Base-by-base conservation (phyloP, 2,888 invertebrate genomes). In the Leptinotarsa rubiginosa region DNA sequence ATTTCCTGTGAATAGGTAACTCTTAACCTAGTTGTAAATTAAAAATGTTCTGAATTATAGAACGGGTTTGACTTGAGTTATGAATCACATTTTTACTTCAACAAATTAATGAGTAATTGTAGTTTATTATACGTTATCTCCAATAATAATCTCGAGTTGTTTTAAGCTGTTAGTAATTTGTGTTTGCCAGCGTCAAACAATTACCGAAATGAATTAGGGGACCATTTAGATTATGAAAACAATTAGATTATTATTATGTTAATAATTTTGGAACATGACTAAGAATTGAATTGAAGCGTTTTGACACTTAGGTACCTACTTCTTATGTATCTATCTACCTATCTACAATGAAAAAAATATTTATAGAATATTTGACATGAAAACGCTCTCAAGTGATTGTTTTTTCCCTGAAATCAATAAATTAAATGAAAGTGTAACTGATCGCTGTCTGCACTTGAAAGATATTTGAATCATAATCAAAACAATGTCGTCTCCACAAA, bases 1-100 rank as follows among this genome's bases (percentile, higher is more conserved):
- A 74, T 73, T 74, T 76, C 76, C 76, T 76, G 71, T 69, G 74
- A 25, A 31, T 73, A 69, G 73, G 73, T 73, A 72, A 72, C 69
- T 67, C 62, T 72, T 72, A 72, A 72, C 75, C 72, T 62, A 72
- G 72, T 75, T 75, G 72, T 75, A 75, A 75, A 75, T 70, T 56
- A 72, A 52, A 41, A 69, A 59, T 74, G 64, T 70, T 41, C 59
- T 70, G 65, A 66, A 47, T 56, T 73, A 16, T 31, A 18, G 67
- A 70, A 74, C 70, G 64, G 64, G 67, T 74, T 70, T 74, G 41
- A 62, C 31, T 62, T 62, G 62, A 31, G 41, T 62, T 31, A 62
- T 62, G 62, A 41, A 31, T 41, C 62, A 62, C 41, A 31, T 31
- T 56, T 56, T 56, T 41, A 31, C 62, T 31, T 62, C 31, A 41